Base-by-base conservation (phyloP, 2,888 invertebrate genomes). In the Drosophila trichaetosa region DNA sequence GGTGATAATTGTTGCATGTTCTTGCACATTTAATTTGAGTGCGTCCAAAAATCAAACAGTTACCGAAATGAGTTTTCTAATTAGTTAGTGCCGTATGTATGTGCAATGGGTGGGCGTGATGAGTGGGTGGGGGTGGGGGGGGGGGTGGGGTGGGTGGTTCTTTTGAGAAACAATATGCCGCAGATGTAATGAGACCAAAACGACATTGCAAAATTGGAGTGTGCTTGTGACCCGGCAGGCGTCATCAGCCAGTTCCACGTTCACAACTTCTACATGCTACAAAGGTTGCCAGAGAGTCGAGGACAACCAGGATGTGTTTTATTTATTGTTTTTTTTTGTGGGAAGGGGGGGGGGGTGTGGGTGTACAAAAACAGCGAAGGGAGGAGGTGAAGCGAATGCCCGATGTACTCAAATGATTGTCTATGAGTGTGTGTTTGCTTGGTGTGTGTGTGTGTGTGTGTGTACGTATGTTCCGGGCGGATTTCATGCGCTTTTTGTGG, bases 341-440 rank as follows among this genome's bases (percentile, higher is more conserved):
- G 13, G 13, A 8, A 33, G 6, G 8, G 18, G 7, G 40, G 48
- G 10, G 18, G 29, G 4, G 4, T 2, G 29, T 6, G 48, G 0
- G 2, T n/a, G 21, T 0, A 24, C 6, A 29, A 6, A n/a, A 53
- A 53, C 16, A n/a, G 48, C 48, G 56, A 36, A 10, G 21, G 24
- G 7, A 27, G 7, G 7, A 18, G 48, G 33, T 24, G 6, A 34
- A 69, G n/a, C 48, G 34, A 48, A 40, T 54, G 57, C 38, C 42
- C 42, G 57, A 63, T 60, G 62, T 60, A 59, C 29, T 36, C 51
- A 51, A 72, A 62, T 62, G 58, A 56, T 57, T 62, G 48, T 40
- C 27, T 48, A 40, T 36, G 18, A 27, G 27, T 27, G 42, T 21
- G 36, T 52, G 46, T 18, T 4, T 46, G 46, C 8, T 11, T 42